Conservation (phyloP, 1,140 invertebrate species). For the Drosophila kohkoa region DNA sequence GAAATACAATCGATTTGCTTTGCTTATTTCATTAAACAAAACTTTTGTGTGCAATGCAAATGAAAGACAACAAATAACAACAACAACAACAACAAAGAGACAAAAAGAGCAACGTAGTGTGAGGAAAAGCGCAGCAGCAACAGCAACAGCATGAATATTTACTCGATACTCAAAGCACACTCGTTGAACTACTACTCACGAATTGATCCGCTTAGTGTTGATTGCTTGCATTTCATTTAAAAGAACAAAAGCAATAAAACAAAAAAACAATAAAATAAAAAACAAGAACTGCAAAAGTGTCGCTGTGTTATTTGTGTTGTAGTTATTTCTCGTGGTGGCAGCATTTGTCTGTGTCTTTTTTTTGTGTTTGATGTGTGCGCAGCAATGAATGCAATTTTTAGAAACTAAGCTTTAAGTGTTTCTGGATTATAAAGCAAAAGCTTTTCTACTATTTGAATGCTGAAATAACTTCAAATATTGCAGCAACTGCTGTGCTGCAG, state of each 20-base stretch:
- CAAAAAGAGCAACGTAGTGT: slow-evolving; percentile 42
- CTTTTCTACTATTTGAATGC: slow-evolving; percentile 13
- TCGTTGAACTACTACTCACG: slow-evolving; percentile 54
- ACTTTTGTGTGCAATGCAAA: slow-evolving; percentile 69
- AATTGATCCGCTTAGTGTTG: slow-evolving; percentile 79
- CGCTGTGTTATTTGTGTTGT: slow-evolving; percentile 25
- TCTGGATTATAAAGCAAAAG: slow-evolving; percentile 26
- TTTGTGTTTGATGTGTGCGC: slow-evolving; percentile 55
- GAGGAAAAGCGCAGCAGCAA: slow-evolving; percentile 46
- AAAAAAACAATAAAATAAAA: slow-evolving; percentile 20
- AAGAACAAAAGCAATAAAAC: slow-evolving; percentile 14
- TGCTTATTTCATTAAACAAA: slow-evolving; percentile 76
- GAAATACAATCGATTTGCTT: slow-evolving; percentile 72
- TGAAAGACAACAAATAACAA: slow-evolving; percentile 51
- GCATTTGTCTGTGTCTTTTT: slow-evolving; percentile 4
- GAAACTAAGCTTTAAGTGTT: slow-evolving; percentile 9
- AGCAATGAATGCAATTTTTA: slow-evolving; percentile 10
- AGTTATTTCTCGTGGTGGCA: slow-evolving; percentile 10
- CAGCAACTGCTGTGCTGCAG: neutral
- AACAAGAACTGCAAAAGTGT: slow-evolving; percentile 5
- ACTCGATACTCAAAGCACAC: slow-evolving; percentile 51
- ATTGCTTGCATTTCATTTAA: slow-evolving; percentile 77
- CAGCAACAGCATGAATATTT: slow-evolving; percentile 31
- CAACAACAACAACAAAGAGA: slow-evolving; percentile 25
- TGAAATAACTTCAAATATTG: neutral